Conservation (phyloP, 2,113 vertebrate genomes). For the Percina caprodes region DNA sequence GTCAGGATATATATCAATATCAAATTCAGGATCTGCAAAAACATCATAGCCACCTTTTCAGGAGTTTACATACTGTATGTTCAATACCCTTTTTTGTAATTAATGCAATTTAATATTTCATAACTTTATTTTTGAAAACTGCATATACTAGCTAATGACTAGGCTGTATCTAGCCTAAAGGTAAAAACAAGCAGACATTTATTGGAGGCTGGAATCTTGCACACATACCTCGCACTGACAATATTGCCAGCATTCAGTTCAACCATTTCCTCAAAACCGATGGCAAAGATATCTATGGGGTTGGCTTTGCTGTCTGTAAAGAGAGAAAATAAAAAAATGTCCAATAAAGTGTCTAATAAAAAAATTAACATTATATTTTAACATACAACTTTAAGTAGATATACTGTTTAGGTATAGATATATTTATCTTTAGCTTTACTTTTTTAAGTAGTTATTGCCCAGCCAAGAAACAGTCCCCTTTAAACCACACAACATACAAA, state of each 20-base stretch:
- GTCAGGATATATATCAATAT: too few species aligned
- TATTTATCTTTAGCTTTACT: too few species aligned
- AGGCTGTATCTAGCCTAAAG: background rate
- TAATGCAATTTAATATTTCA: background rate
- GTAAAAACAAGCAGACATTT: background rate
- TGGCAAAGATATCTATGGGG: constrained; percentile 96
- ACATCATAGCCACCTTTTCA: background rate
- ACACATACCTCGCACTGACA: constrained; percentile 94
- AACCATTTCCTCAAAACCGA: constrained; percentile 99
- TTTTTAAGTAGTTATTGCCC: background rate
- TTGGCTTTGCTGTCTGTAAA: constrained; percentile 89
- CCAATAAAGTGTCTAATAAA: background rate
- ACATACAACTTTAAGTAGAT: background rate
- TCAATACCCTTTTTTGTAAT: background rate
- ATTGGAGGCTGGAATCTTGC: background rate
- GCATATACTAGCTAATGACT: background rate
- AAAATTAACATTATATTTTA: background rate
- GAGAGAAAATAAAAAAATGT: background rate
- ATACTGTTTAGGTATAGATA: background rate
- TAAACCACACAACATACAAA: background rate
- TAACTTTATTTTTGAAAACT: too few species aligned
- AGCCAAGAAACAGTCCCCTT: background rate
- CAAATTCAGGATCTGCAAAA: background rate
- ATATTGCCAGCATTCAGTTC: constrained; percentile 99
- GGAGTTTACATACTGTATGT: background rate